phyloP scores from a whole-genome alignment of 1,140 invertebrate species.

The Maconellicoccus hirsutus region DNA sequence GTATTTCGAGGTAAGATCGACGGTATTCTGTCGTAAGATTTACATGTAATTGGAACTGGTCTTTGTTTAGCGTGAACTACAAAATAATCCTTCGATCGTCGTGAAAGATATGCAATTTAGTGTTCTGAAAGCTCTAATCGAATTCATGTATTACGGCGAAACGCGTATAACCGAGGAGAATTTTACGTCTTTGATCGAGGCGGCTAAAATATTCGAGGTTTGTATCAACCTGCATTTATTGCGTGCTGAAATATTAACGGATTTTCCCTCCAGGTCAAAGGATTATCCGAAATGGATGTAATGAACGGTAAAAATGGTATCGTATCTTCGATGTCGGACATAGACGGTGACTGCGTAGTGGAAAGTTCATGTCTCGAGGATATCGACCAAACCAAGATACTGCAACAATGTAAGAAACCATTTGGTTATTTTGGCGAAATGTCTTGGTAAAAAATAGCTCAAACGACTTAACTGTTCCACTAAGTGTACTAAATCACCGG shows the following conservation, averaged over 20 bases:
- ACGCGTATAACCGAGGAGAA: slow-evolving; percentile 42
- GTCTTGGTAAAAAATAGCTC: too few species aligned
- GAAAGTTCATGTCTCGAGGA: slow-evolving; percentile 1
- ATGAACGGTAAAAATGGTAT: slow-evolving; percentile 1
- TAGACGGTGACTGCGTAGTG: background rate
- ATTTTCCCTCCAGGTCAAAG: background rate
- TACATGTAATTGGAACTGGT: background rate
- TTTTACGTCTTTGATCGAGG: slow-evolving; percentile 39
- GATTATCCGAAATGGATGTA: slow-evolving; percentile 15
- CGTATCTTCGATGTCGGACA: background rate
- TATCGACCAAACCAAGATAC: background rate
- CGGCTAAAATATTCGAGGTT: slow-evolving; percentile 43
- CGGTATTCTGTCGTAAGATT: background rate
- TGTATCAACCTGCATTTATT: background rate
- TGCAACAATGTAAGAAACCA: background rate
- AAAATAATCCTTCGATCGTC: slow-evolving; percentile 42
- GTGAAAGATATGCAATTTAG: slow-evolving; percentile 44
- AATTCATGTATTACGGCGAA: slow-evolving; percentile 48
- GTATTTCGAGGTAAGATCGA: slow-evolving; percentile 43
- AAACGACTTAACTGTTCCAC: too few species aligned
- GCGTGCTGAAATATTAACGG: background rate
- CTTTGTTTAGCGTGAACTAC: slow-evolving; percentile 37
- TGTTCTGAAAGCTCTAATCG: slow-evolving; percentile 43
- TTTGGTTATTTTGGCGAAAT: too few species aligned
- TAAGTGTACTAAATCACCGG: too few species aligned